phyloP scores from a whole-genome alignment of 2,888 invertebrate genomes.

The Pristionchus maxplancki region DNA sequence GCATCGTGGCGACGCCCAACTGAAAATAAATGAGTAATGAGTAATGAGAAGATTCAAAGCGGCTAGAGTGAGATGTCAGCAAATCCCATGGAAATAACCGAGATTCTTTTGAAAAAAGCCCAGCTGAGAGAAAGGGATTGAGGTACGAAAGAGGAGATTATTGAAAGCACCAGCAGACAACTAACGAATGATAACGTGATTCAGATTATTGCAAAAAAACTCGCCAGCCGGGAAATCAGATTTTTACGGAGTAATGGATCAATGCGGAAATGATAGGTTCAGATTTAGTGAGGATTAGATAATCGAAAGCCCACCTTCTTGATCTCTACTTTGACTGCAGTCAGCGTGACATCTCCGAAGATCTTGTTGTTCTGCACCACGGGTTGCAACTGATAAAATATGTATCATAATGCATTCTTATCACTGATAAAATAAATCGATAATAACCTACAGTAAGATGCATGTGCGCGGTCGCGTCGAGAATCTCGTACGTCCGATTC shows the following conservation, averaged over 20 bases:
- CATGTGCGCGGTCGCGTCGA: constrained; percentile 34
- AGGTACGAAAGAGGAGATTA: too few relatives aligned
- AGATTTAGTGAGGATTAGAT: background rate
- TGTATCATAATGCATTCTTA: background rate
- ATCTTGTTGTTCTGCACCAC: constrained; percentile 71
- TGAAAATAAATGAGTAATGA: constrained; percentile 46
- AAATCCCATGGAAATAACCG: too few relatives aligned
- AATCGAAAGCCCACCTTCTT: constrained; percentile 63
- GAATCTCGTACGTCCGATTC: constrained; percentile 28
- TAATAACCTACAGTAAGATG: background rate
- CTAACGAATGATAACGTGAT: too few relatives aligned
- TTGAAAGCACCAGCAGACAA: too few relatives aligned
- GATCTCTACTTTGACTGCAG: constrained; percentile 75
- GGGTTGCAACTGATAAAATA: constrained; percentile 69
- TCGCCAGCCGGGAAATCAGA: too few relatives aligned
- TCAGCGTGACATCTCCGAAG: constrained; percentile 73
- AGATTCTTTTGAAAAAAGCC: too few relatives aligned
- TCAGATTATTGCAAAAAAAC: too few relatives aligned
- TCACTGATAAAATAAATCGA: background rate
- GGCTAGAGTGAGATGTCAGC: too few relatives aligned
- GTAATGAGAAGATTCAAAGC: too few relatives aligned
- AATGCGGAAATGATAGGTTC: too few relatives aligned
- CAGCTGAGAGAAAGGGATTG: too few relatives aligned
- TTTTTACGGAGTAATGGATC: too few relatives aligned
- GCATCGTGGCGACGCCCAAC: constrained; percentile 70